A percentile compares a stretch with the other conserved stretches of the same genome.
phyloP scores from a whole-genome alignment of 2,797 vertebrate genomes.

The Pipistrellus kuhlii region DNA sequence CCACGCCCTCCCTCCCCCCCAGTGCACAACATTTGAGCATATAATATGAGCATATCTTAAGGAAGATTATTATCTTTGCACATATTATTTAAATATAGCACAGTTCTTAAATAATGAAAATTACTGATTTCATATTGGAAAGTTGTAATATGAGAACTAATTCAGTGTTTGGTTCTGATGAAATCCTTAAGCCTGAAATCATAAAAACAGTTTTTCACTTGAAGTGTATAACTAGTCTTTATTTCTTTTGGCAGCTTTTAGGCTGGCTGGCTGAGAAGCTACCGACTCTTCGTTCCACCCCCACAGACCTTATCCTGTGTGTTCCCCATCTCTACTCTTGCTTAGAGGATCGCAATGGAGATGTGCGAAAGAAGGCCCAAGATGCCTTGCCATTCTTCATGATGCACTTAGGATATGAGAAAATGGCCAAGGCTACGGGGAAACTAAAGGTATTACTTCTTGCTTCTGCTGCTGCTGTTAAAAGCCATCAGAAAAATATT shows the following conservation, averaged over 20 bases:
- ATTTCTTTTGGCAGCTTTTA: conserved; percentile 90
- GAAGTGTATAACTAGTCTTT: conserved; percentile 50
- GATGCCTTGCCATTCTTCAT: conserved; percentile 97
- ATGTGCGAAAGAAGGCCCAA: conserved; percentile 98
- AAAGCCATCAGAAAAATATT: conserved; percentile 49
- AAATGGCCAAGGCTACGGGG: conserved; percentile 95
- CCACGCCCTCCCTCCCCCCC: too few relatives aligned
- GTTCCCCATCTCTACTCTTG: conserved; percentile 94
- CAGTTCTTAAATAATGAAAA: conserved; percentile 43
- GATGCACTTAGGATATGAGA: conserved; percentile 98
- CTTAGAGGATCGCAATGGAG: conserved; percentile 97
- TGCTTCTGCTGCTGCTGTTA: neutral
- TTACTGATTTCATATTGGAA: conserved; percentile 6
- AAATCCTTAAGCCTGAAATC: conserved; percentile 15
- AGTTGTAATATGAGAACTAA: conserved; percentile 7
- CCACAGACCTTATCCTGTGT: conserved; percentile 93
- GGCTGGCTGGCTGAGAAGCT: conserved; percentile 97
- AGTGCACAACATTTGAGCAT: too few relatives aligned
- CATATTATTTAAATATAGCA: conserved; percentile 17
- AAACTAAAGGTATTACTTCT: conserved; percentile 93
- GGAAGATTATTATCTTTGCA: conserved; percentile 8
- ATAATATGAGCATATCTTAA: neutral
- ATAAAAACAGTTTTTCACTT: conserved; percentile 24
- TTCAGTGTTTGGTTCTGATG: conserved; percentile 27
- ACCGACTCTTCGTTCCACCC: conserved; percentile 91